Base-by-base conservation (phyloP, 1,140 invertebrate species). In the Lucilia sericata region DNA sequence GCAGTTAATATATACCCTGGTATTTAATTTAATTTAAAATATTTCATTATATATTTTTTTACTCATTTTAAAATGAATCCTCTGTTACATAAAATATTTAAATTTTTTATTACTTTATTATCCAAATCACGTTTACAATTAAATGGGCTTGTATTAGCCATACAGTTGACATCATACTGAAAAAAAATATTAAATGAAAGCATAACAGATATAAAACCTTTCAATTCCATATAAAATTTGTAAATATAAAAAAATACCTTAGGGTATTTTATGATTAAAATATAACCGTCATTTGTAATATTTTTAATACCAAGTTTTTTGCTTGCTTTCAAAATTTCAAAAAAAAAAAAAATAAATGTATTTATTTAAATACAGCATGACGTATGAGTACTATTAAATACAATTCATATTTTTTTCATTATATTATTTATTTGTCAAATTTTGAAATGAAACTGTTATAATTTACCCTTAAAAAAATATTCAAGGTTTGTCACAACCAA, bases 381-480 rank as follows among this genome's bases (percentile, higher is more conserved):
- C 65, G 65, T 70, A 70, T 70, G 65, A 70, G 65, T 21, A 70
- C 25, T 70, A 70, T 70, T 70, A 10, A 70, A 70, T 70, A 21
- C 5, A 70, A 70, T 70, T 70, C 55, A n/a, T 60, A n/a, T 60
- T 17, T 60, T 60, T 60, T 60, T 60, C 55, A n/a, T 60, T 17
- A n/a, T n/a, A n/a, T 60, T 60, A n/a, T 70, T 25, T 70, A 21
- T 70, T 70, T 70, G 65, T 70, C 19, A 70, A 70, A 70, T 70
- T 30, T 60, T 70, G 65, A 25, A 70, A 70, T 21, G 19, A 25
- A 70, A 70, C 65, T 70, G 65, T 70, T 70, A 70, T 70, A 25
- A 70, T 70, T 70, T 70, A 60, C 65, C 65, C 65, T 70, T 70
- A 70, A 70, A 70, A 30, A 7, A 70, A 60, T 55, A 60, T 70